Evolutionary conservation across 2,797 vertebrate species (phyloP).

Genomic region (Diplodus puntazzo): DNA sequence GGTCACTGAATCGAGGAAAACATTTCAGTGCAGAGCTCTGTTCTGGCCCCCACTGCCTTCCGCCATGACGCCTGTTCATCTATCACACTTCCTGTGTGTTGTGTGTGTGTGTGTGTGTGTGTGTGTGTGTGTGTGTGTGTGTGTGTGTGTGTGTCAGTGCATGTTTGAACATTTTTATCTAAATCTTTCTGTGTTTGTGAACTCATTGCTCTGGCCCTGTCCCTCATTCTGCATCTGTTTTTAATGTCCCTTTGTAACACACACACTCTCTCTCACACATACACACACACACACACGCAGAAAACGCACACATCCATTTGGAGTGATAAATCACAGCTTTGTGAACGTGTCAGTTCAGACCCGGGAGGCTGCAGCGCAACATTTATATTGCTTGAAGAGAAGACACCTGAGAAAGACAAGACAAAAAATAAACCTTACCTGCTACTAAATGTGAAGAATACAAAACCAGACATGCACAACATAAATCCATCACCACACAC

Average conservation of each 20-base stretch:
- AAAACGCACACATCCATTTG: conserved; percentile 8
- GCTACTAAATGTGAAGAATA: background rate
- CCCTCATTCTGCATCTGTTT: conserved; percentile 18
- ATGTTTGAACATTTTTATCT: conserved; percentile 10
- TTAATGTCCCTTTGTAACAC: conserved; percentile 12
- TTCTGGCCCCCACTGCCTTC: conserved; percentile 60
- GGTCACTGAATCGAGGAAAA: conserved; percentile 61
- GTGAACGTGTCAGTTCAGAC: conserved; percentile 31
- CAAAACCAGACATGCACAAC: background rate
- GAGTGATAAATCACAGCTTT: conserved; percentile 52
- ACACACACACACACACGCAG: background rate
- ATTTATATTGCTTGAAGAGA: conserved; percentile 4
- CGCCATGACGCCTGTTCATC: conserved; percentile 78
- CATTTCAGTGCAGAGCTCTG: conserved; percentile 41
- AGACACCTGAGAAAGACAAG: background rate
- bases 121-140: conserved; percentile 11
- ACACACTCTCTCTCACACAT: background rate
- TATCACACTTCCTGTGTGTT: conserved; percentile 70
- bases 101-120: conserved; percentile 37
- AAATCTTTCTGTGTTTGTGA: conserved; percentile 36
- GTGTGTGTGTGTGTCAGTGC: background rate
- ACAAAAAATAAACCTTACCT: background rate
- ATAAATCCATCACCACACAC: background rate
- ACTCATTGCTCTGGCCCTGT: conserved; percentile 14
- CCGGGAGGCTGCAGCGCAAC: conserved; percentile 30